Evolutionary conservation across 1,140 invertebrate genomes (phyloP).

Genomic region (Penaeus indicus): DNA sequence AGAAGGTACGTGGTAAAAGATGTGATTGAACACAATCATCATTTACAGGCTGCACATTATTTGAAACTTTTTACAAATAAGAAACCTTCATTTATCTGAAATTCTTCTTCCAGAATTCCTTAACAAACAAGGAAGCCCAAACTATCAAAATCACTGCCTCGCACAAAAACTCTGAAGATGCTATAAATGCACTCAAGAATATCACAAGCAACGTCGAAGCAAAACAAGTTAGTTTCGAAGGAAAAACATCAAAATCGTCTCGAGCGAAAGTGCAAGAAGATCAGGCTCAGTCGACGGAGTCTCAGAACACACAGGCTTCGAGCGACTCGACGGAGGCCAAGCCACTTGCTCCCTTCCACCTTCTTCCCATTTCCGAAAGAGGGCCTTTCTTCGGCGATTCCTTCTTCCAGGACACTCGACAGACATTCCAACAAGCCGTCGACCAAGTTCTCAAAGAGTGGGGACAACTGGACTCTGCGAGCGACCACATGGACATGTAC

Average conservation of each 20-base stretch:
- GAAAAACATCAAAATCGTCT: background rate
- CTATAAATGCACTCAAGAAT: background rate
- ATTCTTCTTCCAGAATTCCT: background rate
- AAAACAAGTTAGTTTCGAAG: too few species aligned
- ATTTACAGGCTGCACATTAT: background rate
- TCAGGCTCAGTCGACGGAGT: background rate
- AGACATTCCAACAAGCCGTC: conserved; percentile 33
- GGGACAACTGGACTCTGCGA: background rate
- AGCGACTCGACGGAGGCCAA: background rate
- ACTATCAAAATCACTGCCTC: background rate
- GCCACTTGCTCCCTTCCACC: background rate
- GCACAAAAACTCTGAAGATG: background rate
- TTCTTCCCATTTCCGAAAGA: conserved; percentile 34
- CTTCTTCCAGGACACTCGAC: conserved; percentile 47
- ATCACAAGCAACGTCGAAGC: background rate
- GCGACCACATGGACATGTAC: conserved; percentile 37
- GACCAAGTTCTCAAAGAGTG: conserved; percentile 18
- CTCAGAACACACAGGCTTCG: background rate
- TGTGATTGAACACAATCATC: background rate
- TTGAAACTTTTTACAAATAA: too few species aligned
- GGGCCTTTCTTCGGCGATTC: conserved; percentile 51
- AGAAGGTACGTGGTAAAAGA: conserved; percentile 33
- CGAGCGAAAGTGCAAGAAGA: background rate
- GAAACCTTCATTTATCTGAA: too few species aligned
- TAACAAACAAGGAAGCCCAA: background rate